Conservation (phyloP, 1,140 invertebrate species). For the Bemisia tabaci region DNA sequence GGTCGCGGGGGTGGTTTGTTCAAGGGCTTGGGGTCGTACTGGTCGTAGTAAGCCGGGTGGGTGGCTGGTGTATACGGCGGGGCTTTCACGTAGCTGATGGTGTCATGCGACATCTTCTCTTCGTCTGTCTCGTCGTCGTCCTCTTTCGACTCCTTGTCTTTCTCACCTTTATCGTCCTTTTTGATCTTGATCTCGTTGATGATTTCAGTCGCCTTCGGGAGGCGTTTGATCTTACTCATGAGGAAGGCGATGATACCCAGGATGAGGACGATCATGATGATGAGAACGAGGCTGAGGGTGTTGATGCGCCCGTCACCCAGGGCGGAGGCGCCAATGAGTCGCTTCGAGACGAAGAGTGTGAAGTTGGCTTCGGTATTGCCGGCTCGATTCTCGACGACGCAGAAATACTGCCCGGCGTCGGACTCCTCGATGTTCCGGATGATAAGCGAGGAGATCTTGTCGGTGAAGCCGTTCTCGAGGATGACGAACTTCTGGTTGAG, state of each 20-base stretch:
- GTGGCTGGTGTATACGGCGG: background rate
- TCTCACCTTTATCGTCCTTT: background rate
- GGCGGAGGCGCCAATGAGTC: constrained; percentile 58
- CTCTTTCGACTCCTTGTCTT: background rate
- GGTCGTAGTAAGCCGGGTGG: background rate
- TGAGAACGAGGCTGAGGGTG: constrained; percentile 64
- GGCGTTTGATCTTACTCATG: constrained; percentile 41
- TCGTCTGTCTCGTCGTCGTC: background rate
- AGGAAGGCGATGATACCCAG: constrained; percentile 58
- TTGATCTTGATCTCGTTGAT: background rate
- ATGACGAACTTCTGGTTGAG: constrained; percentile 53
- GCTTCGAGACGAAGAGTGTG: constrained; percentile 64
- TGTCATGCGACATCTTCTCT: background rate
- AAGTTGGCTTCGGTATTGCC: constrained; percentile 81
- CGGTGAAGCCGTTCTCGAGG: constrained; percentile 18
- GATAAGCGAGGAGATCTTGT: constrained; percentile 26
- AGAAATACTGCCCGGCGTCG: constrained; percentile 80
- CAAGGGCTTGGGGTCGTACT: background rate
- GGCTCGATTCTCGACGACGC: constrained; percentile 74
- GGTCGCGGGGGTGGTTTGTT: background rate
- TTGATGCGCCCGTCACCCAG: constrained; percentile 71
- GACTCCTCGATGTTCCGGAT: constrained; percentile 60
- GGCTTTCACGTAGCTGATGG: background rate
- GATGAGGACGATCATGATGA: constrained; percentile 64
- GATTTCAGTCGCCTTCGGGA: background rate